Base-by-base conservation (phyloP, 2,797 vertebrate genomes). In the Amniataba percoides region DNA sequence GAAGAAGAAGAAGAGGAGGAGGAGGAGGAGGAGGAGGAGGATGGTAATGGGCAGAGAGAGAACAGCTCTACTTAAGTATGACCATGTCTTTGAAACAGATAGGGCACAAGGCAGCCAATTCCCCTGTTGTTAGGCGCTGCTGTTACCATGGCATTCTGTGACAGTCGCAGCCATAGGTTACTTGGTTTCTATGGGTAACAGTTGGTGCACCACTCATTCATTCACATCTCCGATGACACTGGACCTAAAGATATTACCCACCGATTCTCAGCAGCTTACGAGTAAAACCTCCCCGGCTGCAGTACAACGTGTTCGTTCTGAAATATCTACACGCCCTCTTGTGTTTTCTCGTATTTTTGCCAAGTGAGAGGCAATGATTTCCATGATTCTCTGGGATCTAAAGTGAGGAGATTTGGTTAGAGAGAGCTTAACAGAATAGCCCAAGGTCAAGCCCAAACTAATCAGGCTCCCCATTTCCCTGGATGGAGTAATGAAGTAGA, bases 381-480 rank as follows among this genome's bases (percentile, higher is more conserved):
- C 74, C 63, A 7, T 49, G 68, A 83, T 74, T 84, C 19, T 34
- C 71, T 18, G 88, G 89, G 79, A 76, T 74, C 74, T 90, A 65
- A 79, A 84, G 84, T 43, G 74, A 75, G 51, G 78, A 78, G 72
- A 83, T 83, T 77, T 62, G 27, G 45, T 76, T 39, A 43, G 46
- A 52, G 56, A 72, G 80, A 71, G 84, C 79, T 88, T 88, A 84
- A 74, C 77, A 77, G 85, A 85, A 84, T 53, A 84, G 89, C 74
- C 80, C 85, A 88, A 92, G 92, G 93, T 92, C 88, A 66, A 89
- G 89, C 75, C 89, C 93, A 82, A 88, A 87, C 90, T 93, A 91
- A 94, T 94, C 90, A 87, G 73, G 75, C 90, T 86, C 69, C 89
- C 90, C 78, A 82, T 92, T 91, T 87, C 83, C 85, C 83, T 65